phyloP scores from a whole-genome alignment of 2,888 invertebrate genomes.

The Theodoxus fluviatilis region DNA sequence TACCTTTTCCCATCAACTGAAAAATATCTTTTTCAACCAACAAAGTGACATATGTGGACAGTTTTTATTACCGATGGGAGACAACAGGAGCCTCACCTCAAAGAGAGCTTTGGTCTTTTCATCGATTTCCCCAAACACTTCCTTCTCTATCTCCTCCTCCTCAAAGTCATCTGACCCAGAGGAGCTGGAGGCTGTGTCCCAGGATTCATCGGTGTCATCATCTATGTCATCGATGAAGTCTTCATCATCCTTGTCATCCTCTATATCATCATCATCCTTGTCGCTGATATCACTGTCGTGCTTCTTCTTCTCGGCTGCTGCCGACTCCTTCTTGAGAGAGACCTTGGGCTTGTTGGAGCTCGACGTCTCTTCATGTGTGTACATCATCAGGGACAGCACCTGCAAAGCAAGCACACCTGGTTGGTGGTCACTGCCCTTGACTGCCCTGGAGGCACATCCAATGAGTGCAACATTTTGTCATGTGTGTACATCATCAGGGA shows the following conservation, averaged over 20 bases:
- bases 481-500: constrained; percentile 62
- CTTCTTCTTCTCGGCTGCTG: constrained; percentile 8
- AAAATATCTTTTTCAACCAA: too few species aligned
- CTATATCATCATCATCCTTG: constrained; percentile 31
- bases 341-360: constrained; percentile 31
- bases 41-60: too few species aligned
- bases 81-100: constrained; percentile 28
- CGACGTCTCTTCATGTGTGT: constrained; percentile 47
- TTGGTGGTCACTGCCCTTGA: neutral
- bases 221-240: constrained; percentile 32
- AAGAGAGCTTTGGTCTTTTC: constrained; percentile 52
- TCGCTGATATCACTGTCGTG: constrained; percentile 21
- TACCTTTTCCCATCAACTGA: too few species aligned
- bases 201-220: constrained; percentile 34
- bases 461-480: constrained; percentile 36
- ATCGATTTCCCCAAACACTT: constrained; percentile 47
- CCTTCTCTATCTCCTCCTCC: constrained; percentile 30
- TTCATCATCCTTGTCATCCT: constrained; percentile 32
- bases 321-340: constrained; percentile 27
- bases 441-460: too few species aligned
- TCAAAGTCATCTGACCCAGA: constrained; percentile 29
- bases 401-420: constrained; percentile 26
- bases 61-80: too few species aligned
- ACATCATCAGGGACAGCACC: constrained; percentile 62
- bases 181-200: constrained; percentile 24